Percentiles rank a stretch among this genome's conserved stretches.
Conservation (phyloP, 2,888 invertebrate genomes). For the Conistra vaccinii region DNA sequence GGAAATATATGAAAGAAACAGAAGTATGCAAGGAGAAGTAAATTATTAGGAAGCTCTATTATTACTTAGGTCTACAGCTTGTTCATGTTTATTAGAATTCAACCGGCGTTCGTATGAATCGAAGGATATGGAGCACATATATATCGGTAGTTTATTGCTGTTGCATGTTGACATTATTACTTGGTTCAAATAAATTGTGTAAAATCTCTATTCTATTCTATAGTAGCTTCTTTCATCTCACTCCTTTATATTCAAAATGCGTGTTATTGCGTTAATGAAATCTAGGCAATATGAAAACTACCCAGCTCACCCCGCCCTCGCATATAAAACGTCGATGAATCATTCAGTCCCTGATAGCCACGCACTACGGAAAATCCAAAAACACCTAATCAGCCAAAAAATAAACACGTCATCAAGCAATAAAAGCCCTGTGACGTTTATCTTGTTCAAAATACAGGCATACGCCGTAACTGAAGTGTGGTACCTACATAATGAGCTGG, state of each 20-base stretch:
- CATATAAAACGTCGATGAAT: conserved; percentile 1
- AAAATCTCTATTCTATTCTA: conserved; percentile 1
- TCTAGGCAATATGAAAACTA: background rate
- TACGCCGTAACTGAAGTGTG: conserved; percentile 61
- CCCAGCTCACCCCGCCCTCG: background rate
- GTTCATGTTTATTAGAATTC: conserved; percentile 35
- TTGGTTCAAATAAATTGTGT: background rate
- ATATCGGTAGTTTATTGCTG: conserved; percentile 13
- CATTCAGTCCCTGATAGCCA: background rate
- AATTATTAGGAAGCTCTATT: conserved; percentile 33
- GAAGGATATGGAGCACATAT: conserved; percentile 18
- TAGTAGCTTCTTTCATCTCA: background rate
- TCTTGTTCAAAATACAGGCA: conserved; percentile 47
- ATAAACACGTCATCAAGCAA: conserved; percentile 15
- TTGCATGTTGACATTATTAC: background rate
- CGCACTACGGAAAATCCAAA: conserved; percentile 2
- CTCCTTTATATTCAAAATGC: background rate
- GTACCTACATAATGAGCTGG: conserved; percentile 65
- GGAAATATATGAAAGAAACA: conserved; percentile 36
- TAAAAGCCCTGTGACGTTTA: conserved; percentile 44
- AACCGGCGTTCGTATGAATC: conserved; percentile 6
- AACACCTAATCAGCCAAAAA: background rate
- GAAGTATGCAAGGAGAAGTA: conserved; percentile 15
- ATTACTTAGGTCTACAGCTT: conserved; percentile 12
- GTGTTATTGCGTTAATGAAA: background rate